Conservation (phyloP, 2,888 invertebrate genomes). For the Monopis laevigella region DNA sequence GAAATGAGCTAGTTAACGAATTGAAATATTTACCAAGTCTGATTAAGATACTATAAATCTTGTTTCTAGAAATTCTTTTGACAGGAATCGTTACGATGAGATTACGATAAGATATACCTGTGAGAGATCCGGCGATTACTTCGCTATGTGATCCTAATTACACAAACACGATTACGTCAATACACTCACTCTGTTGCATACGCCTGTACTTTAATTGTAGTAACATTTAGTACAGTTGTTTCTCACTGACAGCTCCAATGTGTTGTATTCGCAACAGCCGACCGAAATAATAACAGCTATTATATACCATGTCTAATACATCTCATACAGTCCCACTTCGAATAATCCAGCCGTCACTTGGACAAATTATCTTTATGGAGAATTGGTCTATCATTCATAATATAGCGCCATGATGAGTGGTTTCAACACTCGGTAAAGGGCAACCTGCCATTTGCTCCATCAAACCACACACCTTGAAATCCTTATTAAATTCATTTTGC, state of each 20-base stretch:
- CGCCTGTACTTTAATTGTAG: constrained; percentile 5
- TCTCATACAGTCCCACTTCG: constrained; percentile 8
- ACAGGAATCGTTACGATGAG: too few relatives aligned
- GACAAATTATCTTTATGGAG: constrained; percentile 20
- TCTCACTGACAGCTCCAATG: constrained; percentile 6
- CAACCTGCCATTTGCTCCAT: constrained; percentile 11
- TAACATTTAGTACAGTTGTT: constrained; percentile 5
- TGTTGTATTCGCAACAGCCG: constrained; percentile 18
- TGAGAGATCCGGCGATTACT: too few relatives aligned
- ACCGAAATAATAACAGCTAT: constrained; percentile 21
- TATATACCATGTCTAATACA: constrained; percentile 15
- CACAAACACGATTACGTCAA: background rate
- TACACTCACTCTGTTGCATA: constrained; percentile 1
- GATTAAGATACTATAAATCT: too few relatives aligned
- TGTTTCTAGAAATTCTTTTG: too few relatives aligned
- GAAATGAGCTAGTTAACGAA: too few relatives aligned
- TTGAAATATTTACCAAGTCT: too few relatives aligned
- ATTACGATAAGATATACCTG: too few relatives aligned
- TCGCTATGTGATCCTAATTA: background rate
- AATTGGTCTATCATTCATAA: constrained; percentile 22
- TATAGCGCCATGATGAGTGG: constrained; percentile 21
- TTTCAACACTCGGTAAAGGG: constrained; percentile 21
- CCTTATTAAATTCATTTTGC: constrained; percentile 10
- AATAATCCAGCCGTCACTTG: constrained; percentile 14
- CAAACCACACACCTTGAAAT: constrained; percentile 12